Evolutionary conservation across 2,797 vertebrate species (phyloP), one percentile per base, ranked within the genome.

Genomic region (Diplodus puntazzo): DNA sequence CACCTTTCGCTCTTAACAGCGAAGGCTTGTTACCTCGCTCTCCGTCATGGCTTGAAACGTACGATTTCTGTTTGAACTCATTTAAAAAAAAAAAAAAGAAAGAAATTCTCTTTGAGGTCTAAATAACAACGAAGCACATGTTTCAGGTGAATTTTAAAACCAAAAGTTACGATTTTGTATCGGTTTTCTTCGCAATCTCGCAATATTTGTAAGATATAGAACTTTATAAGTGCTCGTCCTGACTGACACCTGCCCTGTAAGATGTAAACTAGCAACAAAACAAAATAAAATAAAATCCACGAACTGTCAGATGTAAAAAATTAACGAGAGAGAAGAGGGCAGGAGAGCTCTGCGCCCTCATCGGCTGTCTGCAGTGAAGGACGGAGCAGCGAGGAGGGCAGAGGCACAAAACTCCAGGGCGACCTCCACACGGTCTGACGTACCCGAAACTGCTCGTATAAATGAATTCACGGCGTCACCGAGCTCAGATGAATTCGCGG

Each of bases 401-500:
- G 66, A 82, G 88, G 85, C 81, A 86, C 74, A 82, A 77, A 92
- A 92, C 89, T 92, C 85, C 84, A 45, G 86, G 76, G 76, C 89
- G 87, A 95, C 92, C 93, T 92, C 92, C 93, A 89, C 89, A 79
- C 87, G 67, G 84, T 95, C 95, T 96, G 96, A 96, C 95, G 95
- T 93, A 94, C 89, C 90, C 75, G 77, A 70, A 79, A 89, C 90
- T 81, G 91, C 91, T 90, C 87, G 87, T 96, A 95, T 95, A 95
- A 95, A 96, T 95, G 67, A 93, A 93, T 94, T 92, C 92, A 90
- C 90, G 88, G 91, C 94, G 93, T 94, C 94, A 93, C 80, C 92
- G 87, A 76, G 83, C 92, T 89, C 94, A 95, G 92, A 95, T 93
- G 89, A 34, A 92, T 89, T 94, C 86, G 82, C 89, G 82, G 92